These are phyloP conservation scores for Apomyelois bistriatella DNA, from an alignment of 2,888 invertebrate genomes.

Conservation along the genomic window DNA sequence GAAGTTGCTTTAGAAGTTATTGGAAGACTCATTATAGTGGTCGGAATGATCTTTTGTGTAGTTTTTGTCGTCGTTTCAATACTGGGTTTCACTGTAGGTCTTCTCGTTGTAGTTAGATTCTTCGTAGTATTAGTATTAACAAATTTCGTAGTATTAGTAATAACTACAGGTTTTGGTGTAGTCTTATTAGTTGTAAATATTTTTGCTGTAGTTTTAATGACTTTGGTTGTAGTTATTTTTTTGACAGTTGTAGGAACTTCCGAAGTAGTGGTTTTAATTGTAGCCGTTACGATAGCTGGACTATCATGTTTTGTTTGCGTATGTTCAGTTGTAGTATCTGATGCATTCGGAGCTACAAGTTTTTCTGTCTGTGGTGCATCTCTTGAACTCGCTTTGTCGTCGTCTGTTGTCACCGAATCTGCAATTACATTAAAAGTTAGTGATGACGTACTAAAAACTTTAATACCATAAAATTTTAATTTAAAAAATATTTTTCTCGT, in stretches of 20 bases:
- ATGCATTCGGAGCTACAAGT: slow-evolving; percentile 16
- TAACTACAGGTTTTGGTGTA: slow-evolving; percentile 21
- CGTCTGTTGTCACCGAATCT: slow-evolving; percentile 26
- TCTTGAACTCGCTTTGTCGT: slow-evolving; percentile 16
- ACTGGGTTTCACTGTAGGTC: slow-evolving; percentile 23
- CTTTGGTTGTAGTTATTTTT: slow-evolving; percentile 21
- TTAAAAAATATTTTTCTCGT: too few species aligned
- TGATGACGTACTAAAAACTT: too few species aligned
- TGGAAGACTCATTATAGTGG: slow-evolving; percentile 10
- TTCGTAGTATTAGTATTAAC: slow-evolving; percentile 19
- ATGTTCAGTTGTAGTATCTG: slow-evolving; percentile 20
- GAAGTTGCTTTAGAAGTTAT: neutral
- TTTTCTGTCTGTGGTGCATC: slow-evolving; percentile 20
- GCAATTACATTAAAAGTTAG: slow-evolving; percentile 9
- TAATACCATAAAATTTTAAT: too few species aligned
- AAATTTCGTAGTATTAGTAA: slow-evolving; percentile 24
- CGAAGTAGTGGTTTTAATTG: slow-evolving; percentile 18
- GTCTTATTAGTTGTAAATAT: slow-evolving; percentile 19
- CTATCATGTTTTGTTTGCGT: slow-evolving; percentile 19
- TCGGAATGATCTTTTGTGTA: slow-evolving; percentile 13
- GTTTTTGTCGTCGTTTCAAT: slow-evolving; percentile 23
- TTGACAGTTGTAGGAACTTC: neutral
- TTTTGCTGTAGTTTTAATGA: slow-evolving; percentile 15
- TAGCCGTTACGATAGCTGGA: slow-evolving; percentile 20
- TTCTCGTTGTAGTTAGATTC: slow-evolving; percentile 20